Evolutionary conservation across 1,140 invertebrate species (phyloP), one percentile per base, ranked within the genome.

Genomic region (Stegodyphus dumicola): DNA sequence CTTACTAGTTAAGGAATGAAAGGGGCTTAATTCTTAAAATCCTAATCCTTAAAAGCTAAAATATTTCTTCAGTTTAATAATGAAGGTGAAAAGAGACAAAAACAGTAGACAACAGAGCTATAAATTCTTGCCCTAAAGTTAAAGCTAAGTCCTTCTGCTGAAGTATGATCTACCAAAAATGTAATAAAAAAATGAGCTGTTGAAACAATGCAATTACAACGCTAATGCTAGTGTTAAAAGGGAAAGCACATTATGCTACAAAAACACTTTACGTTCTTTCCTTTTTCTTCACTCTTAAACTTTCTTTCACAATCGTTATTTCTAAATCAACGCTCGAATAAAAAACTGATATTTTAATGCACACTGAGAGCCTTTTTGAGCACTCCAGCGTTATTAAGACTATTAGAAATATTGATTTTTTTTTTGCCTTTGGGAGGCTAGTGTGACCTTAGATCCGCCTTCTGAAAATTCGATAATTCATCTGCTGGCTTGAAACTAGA

Each of bases 381-480:
- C 33, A 51, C 71, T 75, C 53, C 65, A 52, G 49, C 66, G 73
- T 76, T 85, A 85, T 85, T 76, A 76, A 85, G 74, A 64, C 81
- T 76, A 85, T 85, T 85, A 85, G 81, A 76, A 77, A 69, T 85
- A 85, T 85, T 70, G 81, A 85, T 85, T 85, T 77, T 76, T 77
- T 76, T 70, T 74, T 75, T 53, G 71, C 71, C 70, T 75, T 83
- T 67, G n/a, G 71, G 80, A 81, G 70, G 56, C 60, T 66, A 60
- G 56, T 71, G 80, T 64, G 73, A 83, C 71, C 71, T 75, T 48
- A 74, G 80, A 60, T 60, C 6, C 79, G 71, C 48, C 80, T 75
- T 75, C 71, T 75, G 33, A 83, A 83, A 83, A 83, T 75, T 83
- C 80, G 60, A 83, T 83, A 83, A 83, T 83, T 83, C 80, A 83